A percentile compares a stretch with the other conserved stretches of the same genome.
Conservation (phyloP, 2,888 invertebrate species). For the Dicranocentrus wangi region DNA sequence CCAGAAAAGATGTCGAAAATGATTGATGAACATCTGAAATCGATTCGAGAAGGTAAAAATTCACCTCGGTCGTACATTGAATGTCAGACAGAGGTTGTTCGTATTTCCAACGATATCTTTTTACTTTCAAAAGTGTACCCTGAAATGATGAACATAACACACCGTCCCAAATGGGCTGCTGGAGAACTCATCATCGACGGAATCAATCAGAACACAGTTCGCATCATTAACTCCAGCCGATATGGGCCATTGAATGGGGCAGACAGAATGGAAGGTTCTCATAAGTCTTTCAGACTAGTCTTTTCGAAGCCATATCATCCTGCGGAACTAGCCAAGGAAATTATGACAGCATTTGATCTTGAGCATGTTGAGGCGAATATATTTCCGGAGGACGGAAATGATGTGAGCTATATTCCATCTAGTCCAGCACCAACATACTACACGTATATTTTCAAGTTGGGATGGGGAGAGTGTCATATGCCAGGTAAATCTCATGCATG, state of each 20-base stretch:
- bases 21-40: slow-evolving; percentile 64
- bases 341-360: slow-evolving; percentile 59
- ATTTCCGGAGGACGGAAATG: slow-evolving; percentile 63
- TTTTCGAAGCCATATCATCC: slow-evolving; percentile 68
- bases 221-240: slow-evolving; percentile 62
- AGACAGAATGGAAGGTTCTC: slow-evolving; percentile 43
- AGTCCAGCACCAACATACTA: slow-evolving; percentile 62
- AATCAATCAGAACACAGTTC: slow-evolving; percentile 57
- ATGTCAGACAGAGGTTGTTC: background rate
- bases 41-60: slow-evolving; percentile 54
- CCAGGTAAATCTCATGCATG: slow-evolving; percentile 52
- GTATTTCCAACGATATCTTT: too few species aligned
- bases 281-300: slow-evolving; percentile 52
- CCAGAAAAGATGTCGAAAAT: slow-evolving; percentile 54
- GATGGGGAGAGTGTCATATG: slow-evolving; percentile 66
- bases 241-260: slow-evolving; percentile 67
- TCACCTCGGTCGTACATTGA: background rate
- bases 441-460: slow-evolving; percentile 66
- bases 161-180: slow-evolving; percentile 67
- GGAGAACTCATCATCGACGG: slow-evolving; percentile 60
- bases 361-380: slow-evolving; percentile 64
- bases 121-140: slow-evolving; percentile 64
- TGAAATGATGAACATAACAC: slow-evolving; percentile 60
- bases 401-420: slow-evolving; percentile 56
- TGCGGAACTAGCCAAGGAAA: slow-evolving; percentile 56